Conservation (phyloP, 2,797 vertebrate species). For the Todus mexicanus region DNA sequence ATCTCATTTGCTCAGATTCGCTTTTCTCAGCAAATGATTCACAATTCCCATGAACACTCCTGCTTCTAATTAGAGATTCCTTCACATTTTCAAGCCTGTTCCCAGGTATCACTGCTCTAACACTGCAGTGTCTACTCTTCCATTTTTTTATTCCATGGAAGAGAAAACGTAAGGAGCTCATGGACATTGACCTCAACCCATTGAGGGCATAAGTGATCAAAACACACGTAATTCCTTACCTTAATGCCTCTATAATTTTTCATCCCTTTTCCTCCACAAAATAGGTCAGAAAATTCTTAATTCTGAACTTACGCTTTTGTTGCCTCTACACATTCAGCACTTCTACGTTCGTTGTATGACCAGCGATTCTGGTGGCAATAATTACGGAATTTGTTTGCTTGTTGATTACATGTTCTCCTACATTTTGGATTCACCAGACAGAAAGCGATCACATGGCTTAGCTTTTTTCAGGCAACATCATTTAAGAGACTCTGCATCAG, state of each 20-base stretch:
- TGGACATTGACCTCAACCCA: neutral
- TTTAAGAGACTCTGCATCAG: neutral
- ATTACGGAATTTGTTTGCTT: neutral
- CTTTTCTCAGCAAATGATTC: slow-evolving; percentile 42
- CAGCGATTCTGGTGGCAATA: neutral
- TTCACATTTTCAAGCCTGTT: slow-evolving; percentile 29
- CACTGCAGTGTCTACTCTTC: neutral
- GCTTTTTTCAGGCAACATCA: neutral
- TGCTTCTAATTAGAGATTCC: slow-evolving; percentile 11
- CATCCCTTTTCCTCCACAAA: neutral
- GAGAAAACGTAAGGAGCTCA: neutral
- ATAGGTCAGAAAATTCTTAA: neutral
- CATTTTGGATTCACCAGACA: neutral
- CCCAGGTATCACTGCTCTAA: neutral
- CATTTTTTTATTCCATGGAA: neutral
- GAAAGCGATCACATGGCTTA: neutral
- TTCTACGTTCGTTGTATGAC: neutral
- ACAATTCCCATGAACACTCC: slow-evolving; percentile 6
- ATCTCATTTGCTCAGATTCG: slow-evolving; percentile 33
- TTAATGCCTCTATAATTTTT: neutral
- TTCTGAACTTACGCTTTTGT: neutral
- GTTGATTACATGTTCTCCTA: neutral
- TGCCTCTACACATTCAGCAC: neutral
- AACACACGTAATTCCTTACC: neutral
- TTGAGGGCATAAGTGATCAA: neutral